Conservation (phyloP, 2,797 vertebrate species). For the Coccyzus lansbergi region DNA sequence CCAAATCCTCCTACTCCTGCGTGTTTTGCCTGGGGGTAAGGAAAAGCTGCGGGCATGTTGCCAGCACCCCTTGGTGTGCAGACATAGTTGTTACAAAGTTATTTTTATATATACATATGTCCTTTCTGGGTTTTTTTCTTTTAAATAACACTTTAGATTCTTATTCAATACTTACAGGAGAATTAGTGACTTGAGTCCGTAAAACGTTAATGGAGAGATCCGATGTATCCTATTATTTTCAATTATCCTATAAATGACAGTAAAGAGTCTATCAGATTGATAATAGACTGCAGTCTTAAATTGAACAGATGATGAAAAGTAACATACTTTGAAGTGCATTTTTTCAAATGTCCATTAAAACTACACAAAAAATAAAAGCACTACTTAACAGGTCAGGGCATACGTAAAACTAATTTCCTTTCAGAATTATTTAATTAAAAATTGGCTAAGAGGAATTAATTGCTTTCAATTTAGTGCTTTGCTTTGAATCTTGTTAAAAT, state of each 20-base stretch:
- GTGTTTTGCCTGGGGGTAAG: not conserved
- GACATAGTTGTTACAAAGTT: accelerated
- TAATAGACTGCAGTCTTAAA: not conserved
- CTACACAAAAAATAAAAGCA: not conserved
- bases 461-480: not conserved
- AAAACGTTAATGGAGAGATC: slow-evolving; percentile 88
- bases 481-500: not conserved
- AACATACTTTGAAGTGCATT: not conserved
- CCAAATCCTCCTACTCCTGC: not conserved
- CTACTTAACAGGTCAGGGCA: not conserved
- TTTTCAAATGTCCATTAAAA: not conserved
- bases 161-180: slow-evolving; percentile 87
- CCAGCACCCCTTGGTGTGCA: not conserved
- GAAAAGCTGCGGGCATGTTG: not conserved
- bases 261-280: slow-evolving; percentile 30
- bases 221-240: slow-evolving; percentile 92
- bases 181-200: slow-evolving; percentile 92
- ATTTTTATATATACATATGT: not conserved
- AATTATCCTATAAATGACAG: slow-evolving; percentile 84
- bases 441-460: not conserved
- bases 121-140: not conserved
- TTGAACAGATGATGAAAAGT: not conserved
- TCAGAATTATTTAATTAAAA: not conserved
- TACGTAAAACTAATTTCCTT: not conserved
- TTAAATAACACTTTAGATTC: not conserved